Conservation (phyloP, 2,113 vertebrate species). For the Ctenomys sociabilis region DNA sequence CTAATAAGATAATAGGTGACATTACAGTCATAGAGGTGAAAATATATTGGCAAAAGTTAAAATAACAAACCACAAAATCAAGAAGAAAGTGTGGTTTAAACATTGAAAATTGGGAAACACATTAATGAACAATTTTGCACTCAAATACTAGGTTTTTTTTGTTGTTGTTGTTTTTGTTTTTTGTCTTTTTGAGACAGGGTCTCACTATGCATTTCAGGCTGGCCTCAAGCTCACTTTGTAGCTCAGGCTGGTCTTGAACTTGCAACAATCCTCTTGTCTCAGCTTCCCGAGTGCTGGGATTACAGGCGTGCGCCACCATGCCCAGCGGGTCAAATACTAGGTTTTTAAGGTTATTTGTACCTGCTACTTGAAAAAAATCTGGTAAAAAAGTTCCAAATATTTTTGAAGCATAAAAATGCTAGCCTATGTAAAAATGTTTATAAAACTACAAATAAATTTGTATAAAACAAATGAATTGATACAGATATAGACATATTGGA, state of each 20-base stretch:
- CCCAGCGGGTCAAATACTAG: not conserved
- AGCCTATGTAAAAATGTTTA: not conserved
- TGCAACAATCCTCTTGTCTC: too few relatives aligned
- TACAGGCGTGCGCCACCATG: too few relatives aligned
- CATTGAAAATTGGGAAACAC: not conserved
- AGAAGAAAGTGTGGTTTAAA: not conserved
- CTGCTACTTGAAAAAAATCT: not conserved
- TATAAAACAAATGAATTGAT: not conserved
- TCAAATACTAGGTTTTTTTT: not conserved
- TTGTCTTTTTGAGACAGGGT: too few relatives aligned
- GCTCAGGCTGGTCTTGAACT: too few relatives aligned
- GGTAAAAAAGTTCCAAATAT: not conserved
- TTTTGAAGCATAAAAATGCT: not conserved
- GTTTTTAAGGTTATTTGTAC: not conserved
- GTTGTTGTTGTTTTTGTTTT: too few relatives aligned
- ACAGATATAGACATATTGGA: not conserved
- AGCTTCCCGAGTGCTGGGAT: too few relatives aligned
- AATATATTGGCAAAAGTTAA: conserved; percentile 45
- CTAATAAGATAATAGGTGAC: conserved; percentile 56
- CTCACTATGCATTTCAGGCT: too few relatives aligned
- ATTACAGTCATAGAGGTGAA: conserved; percentile 42
- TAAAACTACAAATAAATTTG: conserved; percentile 1
- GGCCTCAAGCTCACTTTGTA: too few relatives aligned
- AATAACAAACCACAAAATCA: conserved; percentile 41
- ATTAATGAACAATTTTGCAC: not conserved